A percentile compares a stretch with the other conserved stretches of the same genome.
These are phyloP conservation scores for Sinonovacula constricta DNA, from an alignment of 1,140 invertebrate species.

Conservation along the genomic window DNA sequence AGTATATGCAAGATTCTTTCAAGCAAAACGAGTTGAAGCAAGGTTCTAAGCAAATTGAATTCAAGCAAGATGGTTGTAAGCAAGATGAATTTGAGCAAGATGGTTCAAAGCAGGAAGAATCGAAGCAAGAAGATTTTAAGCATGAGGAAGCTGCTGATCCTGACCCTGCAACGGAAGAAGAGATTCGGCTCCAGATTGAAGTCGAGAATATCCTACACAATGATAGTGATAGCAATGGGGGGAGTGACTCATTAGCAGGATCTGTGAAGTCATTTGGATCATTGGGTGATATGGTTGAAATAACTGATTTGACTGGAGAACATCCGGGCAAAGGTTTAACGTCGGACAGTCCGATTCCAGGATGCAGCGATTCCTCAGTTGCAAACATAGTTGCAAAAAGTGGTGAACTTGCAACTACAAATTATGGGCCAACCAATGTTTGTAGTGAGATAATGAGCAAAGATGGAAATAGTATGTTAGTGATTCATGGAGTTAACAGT, in stretches of 20 bases:
- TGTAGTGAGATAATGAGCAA: no score
- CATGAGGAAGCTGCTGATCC: neutral
- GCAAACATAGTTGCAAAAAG: no score
- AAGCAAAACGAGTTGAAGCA: no score
- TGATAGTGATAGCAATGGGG: constrained; percentile 18
- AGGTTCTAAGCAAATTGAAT: neutral
- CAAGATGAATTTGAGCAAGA: neutral
- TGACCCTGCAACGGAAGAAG: neutral
- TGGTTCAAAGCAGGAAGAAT: neutral
- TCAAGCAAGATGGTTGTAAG: neutral
- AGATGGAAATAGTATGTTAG: no score
- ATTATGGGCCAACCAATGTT: no score
- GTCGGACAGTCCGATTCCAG: no score
- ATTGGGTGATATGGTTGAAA: constrained; percentile 6
- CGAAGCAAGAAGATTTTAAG: neutral
- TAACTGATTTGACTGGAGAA: no score
- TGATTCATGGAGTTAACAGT: no score
- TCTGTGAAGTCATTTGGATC: constrained; percentile 13
- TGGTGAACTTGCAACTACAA: no score
- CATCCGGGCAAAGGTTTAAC: no score
- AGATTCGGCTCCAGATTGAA: neutral
- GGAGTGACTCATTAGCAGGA: neutral
- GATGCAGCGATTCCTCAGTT: no score
- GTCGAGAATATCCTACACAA: neutral
- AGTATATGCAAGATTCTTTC: no score